Conservation (phyloP, 2,113 vertebrate species). For the Psephotus haematonotus region DNA sequence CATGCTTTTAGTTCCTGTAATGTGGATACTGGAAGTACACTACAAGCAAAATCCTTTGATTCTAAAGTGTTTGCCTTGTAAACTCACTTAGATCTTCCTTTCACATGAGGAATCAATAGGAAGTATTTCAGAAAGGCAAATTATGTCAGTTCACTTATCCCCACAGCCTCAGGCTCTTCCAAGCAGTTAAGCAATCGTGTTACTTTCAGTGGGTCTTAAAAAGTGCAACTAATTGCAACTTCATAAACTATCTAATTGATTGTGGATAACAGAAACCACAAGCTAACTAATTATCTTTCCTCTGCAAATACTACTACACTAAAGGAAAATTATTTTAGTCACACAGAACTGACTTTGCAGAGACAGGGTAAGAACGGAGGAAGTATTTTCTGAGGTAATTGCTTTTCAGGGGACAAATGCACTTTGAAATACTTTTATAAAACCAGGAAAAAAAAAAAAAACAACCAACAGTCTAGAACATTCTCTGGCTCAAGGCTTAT, state of each 20-base stretch:
- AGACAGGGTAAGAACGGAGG: background rate
- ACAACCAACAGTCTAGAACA: background rate
- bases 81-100: background rate
- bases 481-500: background rate
- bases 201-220: background rate
- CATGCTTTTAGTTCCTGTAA: background rate
- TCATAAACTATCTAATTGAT: background rate
- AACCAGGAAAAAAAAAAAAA: rapidly evolving
- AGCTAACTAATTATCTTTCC: background rate
- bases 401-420: background rate
- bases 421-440: background rate
- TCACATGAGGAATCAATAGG: background rate
- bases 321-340: background rate
- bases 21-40: background rate
- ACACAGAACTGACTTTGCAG: background rate
- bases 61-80: background rate
- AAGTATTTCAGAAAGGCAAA: background rate
- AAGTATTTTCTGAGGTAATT: background rate
- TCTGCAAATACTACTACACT: background rate
- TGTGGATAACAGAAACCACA: background rate
- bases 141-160: background rate
- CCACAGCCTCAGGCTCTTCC: background rate
- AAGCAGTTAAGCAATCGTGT: background rate
- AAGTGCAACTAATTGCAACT: background rate
- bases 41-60: background rate